These are phyloP conservation scores for Sylvietta virens DNA, from an alignment of 2,113 vertebrate species.

Conservation along the genomic window DNA sequence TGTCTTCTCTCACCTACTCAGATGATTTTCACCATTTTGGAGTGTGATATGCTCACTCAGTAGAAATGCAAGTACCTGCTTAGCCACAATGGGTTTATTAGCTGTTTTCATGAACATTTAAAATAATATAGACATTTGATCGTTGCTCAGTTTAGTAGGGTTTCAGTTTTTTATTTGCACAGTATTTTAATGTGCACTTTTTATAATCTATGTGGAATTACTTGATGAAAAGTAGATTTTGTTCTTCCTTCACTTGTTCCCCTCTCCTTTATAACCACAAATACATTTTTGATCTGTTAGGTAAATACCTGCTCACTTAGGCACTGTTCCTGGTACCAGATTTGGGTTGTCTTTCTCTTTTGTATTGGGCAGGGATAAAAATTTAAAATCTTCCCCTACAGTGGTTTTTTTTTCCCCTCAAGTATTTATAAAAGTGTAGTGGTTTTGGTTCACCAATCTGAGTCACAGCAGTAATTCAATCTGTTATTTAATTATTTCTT, in stretches of 20 bases:
- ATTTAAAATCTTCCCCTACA: neutral
- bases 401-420: neutral
- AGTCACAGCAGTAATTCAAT: neutral
- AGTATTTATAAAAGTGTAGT: neutral
- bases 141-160: neutral
- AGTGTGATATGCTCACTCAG: neutral
- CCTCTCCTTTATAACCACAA: neutral
- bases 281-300: neutral
- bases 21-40: neutral
- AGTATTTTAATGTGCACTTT: neutral
- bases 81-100: neutral
- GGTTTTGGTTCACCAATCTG: rapidly evolving
- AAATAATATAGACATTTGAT: neutral
- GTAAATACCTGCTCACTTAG: neutral
- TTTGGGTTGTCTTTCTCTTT: neutral
- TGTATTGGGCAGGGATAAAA: neutral
- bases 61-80: neutral
- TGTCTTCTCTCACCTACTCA: neutral
- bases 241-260: neutral
- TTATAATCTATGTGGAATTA: neutral
- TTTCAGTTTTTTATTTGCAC: neutral
- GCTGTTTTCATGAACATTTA: neutral
- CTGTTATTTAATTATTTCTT: neutral
- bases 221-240: neutral
- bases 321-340: neutral